Percentiles rank a stretch among this genome's conserved stretches.
phyloP scores from a whole-genome alignment of 30 jellyfish, hydroid and myxozoan genomes.

The Rhopilema esculentum region DNA sequence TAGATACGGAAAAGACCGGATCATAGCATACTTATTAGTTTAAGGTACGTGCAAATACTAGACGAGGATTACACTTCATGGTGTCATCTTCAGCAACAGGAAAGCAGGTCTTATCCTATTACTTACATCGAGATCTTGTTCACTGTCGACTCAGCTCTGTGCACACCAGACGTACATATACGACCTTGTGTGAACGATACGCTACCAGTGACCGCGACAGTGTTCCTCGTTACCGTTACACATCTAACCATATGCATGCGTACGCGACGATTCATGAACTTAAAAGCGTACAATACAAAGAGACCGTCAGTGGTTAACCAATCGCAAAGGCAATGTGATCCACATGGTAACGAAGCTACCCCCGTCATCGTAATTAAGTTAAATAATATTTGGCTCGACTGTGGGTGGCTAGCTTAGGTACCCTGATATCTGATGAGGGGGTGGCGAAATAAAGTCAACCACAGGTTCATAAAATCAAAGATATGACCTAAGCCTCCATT shows the following conservation, averaged over 20 bases:
- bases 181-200: background rate
- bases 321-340: conserved; percentile 35
- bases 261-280: background rate
- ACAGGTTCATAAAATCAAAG: background rate
- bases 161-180: background rate
- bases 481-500: background rate
- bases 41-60: background rate
- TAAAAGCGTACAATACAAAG: conserved; percentile 9
- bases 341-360: conserved; percentile 36
- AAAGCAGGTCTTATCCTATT: background rate
- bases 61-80: background rate
- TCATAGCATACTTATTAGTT: background rate
- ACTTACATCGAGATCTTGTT: background rate
- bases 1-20: background rate
- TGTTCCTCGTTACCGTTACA: background rate
- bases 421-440: conserved; percentile 10
- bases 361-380: conserved; percentile 51
- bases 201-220: background rate
- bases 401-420: conserved; percentile 27
- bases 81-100: background rate
- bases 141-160: background rate
- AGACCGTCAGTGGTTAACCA: conserved; percentile 77
- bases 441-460: background rate
- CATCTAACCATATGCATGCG: background rate
- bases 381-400: conserved; percentile 4